A percentile compares a stretch with the other conserved stretches of the same genome.
Conservation (phyloP, 2,888 invertebrate species). For the Euclidia mi region DNA sequence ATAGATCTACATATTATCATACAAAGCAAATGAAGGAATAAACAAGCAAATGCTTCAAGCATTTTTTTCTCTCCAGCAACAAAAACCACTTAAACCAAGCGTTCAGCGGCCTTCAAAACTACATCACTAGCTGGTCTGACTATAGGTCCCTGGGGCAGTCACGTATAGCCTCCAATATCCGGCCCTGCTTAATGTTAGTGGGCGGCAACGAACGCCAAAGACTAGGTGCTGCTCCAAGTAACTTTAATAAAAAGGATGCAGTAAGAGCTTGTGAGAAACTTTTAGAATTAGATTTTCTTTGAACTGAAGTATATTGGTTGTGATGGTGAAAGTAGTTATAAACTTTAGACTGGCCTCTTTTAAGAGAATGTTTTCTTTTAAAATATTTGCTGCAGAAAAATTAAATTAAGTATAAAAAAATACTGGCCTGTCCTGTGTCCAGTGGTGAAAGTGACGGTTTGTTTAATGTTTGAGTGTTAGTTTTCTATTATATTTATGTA, state of each 20-base stretch:
- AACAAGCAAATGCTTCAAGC: no score
- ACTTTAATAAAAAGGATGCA: slow-evolving; percentile 41
- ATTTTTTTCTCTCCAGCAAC: not conserved
- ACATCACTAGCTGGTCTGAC: slow-evolving; percentile 2
- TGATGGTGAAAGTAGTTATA: not conserved
- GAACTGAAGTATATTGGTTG: not conserved
- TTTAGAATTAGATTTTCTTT: not conserved
- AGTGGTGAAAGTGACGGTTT: no score
- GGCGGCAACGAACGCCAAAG: slow-evolving; percentile 48
- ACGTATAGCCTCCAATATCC: slow-evolving; percentile 58
- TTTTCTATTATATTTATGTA: no score
- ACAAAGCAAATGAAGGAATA: no score
- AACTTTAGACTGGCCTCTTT: no score
- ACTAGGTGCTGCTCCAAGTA: slow-evolving; percentile 28
- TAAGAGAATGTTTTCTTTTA: no score
- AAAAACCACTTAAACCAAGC: slow-evolving; percentile 3
- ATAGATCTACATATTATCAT: no score
- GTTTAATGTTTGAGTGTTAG: no score
- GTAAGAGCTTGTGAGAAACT: not conserved
- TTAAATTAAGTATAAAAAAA: no score
- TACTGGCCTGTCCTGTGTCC: no score
- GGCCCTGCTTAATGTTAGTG: slow-evolving; percentile 53
- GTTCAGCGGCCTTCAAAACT: slow-evolving; percentile 2
- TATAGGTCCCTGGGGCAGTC: slow-evolving; percentile 41
- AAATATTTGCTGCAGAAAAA: no score